Evolutionary conservation across 2,888 invertebrate species (phyloP).

Genomic region (Synanthedon tipuliformis): DNA sequence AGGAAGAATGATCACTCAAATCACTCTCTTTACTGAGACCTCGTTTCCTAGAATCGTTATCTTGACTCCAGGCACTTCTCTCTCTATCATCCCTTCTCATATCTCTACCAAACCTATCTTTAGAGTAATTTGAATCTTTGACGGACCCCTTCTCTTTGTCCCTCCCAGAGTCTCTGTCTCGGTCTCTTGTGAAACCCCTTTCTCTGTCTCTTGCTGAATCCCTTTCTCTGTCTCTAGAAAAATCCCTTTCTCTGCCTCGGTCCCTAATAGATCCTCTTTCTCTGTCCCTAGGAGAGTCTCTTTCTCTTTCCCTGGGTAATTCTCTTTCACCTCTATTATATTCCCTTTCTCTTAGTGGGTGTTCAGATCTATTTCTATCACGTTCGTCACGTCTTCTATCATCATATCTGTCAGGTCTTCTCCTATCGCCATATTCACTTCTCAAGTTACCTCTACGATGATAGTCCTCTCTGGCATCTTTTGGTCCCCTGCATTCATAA

Average conservation of each 20-base stretch:
- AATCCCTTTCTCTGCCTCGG: constrained; percentile 22
- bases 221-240: constrained; percentile 9
- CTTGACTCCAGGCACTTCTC: constrained; percentile 34
- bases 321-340: constrained; percentile 15
- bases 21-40: constrained; percentile 42
- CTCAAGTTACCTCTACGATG: constrained; percentile 12
- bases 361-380: constrained; percentile 17
- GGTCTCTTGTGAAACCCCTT: constrained; percentile 29
- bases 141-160: constrained; percentile 5
- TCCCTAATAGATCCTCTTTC: constrained; percentile 25
- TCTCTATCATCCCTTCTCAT: constrained; percentile 21
- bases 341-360: constrained; percentile 4
- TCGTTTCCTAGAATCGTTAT: constrained; percentile 45
- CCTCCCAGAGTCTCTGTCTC: constrained; percentile 10
- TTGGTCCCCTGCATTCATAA: constrained; percentile 17
- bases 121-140: constrained; percentile 13
- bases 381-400: constrained; percentile 18
- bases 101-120: constrained; percentile 17
- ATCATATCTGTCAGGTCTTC: constrained; percentile 30
- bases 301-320: constrained; percentile 15
- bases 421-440: constrained; percentile 20
- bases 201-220: constrained; percentile 26
- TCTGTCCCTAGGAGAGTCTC: constrained; percentile 18
- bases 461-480: constrained; percentile 19
- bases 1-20: constrained; percentile 13